Percentiles rank a stretch among this genome's conserved stretches.
Evolutionary conservation across 2,797 vertebrate species (phyloP).

Genomic region (Acipenser transmontanus): DNA sequence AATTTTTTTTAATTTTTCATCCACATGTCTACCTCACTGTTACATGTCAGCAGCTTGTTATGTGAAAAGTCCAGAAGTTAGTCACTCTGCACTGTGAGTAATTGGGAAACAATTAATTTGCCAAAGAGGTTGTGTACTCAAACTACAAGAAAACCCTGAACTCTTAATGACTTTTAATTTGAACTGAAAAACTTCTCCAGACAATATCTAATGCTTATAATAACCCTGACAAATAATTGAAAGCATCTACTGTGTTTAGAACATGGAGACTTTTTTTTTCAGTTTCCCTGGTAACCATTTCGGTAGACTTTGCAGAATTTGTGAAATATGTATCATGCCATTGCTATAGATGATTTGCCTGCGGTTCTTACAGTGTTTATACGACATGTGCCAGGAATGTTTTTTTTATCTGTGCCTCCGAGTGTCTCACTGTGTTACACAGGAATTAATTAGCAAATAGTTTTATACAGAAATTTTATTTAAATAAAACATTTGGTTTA

Average conservation of each 20-base stretch:
- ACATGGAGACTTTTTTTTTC: neutral
- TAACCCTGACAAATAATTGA: neutral
- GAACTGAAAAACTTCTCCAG: neutral
- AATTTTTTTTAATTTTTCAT: too few species aligned
- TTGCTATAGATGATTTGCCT: neutral
- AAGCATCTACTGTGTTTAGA: neutral
- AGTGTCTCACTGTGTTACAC: too few species aligned
- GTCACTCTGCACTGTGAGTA: neutral
- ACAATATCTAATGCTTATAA: slow-evolving; percentile 4
- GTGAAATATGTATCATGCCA: neutral
- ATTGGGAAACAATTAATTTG: neutral
- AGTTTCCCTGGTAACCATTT: neutral
- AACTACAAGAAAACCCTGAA: slow-evolving; percentile 1
- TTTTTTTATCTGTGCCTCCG: too few species aligned
- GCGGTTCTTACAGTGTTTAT: too few species aligned
- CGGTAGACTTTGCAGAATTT: neutral
- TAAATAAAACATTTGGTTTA: too few species aligned
- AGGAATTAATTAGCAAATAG: too few species aligned
- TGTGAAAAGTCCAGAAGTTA: neutral
- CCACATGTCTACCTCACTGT: neutral
- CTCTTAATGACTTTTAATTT: slow-evolving; percentile 2
- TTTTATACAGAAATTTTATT: too few species aligned
- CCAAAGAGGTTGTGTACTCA: neutral
- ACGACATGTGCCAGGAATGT: too few species aligned
- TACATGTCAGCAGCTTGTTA: neutral